Base-by-base conservation (phyloP, 2,888 invertebrate species). In the Pheosia tremula region DNA sequence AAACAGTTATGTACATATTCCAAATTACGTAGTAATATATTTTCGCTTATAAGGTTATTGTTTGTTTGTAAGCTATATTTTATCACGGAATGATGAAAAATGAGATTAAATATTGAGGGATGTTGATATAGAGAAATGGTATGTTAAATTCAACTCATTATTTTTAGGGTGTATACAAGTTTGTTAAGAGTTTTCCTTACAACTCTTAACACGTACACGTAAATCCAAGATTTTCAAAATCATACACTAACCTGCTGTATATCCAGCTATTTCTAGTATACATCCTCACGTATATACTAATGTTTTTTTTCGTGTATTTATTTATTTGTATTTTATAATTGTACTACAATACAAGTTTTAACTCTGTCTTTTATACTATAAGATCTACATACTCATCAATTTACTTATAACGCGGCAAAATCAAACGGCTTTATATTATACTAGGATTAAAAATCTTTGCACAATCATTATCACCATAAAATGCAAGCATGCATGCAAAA, bases 1-100 rank as follows among this genome's bases (percentile, higher is more conserved):
- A 65, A 71, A 71, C 45, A 55, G 61, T 67, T 66, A 60, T 85
- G 81, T 85, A 85, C 78, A 84, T 87, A 79, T 74, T 76, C 60
- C 67, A 71, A 72, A 69, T 67, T 73, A 11, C 1, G 4, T 9
- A 72, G 67, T 68, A 52, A 61, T 71, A 69, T 50, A 67, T 64
- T 66, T 69, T 61, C 62, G 64, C 69, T 68, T 72, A 63, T 61
- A 75, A 66, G 61, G 60, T 62, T 53, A 38, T 67, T 24, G 24
- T 24, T 24, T 71, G 59, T 55, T 53, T 24, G 9, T 75, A 64
- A 62, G 62, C 5, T 47, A 47, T 65, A 64, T 61, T 64, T 63
- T 72, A 67, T 69, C 60, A 75, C 66, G 54, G 59, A 65, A 71
- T 67, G 68, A 67, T 70, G 24, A 56, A 59, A 63, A 60, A 57